Conservation (phyloP, 1,140 invertebrate genomes). For the Diorhabda sublineata region DNA sequence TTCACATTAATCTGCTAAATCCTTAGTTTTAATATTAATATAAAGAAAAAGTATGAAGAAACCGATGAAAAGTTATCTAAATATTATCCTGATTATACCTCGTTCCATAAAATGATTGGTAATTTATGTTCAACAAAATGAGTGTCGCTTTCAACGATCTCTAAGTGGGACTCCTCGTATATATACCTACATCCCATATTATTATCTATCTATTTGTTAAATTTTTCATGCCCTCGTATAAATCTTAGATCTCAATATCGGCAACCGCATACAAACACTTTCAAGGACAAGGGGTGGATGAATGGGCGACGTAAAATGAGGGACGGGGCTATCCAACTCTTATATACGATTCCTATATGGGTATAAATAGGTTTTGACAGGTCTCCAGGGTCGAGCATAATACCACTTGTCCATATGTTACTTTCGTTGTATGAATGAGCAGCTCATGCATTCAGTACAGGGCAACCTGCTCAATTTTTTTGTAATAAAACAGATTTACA, state of each 20-base stretch:
- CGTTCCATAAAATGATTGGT: too few species aligned
- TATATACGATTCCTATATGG: slow-evolving; percentile 36
- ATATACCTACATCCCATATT: too few species aligned
- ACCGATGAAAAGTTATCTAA: too few species aligned
- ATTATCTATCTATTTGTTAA: neutral
- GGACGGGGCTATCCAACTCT: slow-evolving; percentile 2
- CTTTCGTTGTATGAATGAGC: slow-evolving; percentile 8
- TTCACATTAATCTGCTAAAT: too few species aligned
- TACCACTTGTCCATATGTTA: slow-evolving; percentile 44
- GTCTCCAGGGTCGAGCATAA: slow-evolving; percentile 41
- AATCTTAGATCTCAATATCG: neutral
- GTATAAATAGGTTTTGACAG: slow-evolving; percentile 40
- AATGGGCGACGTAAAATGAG: neutral
- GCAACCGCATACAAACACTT: neutral
- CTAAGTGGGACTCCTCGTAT: too few species aligned
- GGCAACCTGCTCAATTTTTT: neutral
- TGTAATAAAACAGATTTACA: too few species aligned
- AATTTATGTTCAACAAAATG: too few species aligned
- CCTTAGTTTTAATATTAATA: too few species aligned
- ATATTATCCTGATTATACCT: too few species aligned
- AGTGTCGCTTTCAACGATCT: too few species aligned
- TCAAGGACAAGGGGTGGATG: neutral
- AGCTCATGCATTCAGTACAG: neutral
- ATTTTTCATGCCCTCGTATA: neutral
- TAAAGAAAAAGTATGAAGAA: too few species aligned